A percentile compares a stretch with the other conserved stretches of the same genome.
phyloP scores from a whole-genome alignment of 2,888 invertebrate species.

The Polylopha cassiicola region DNA sequence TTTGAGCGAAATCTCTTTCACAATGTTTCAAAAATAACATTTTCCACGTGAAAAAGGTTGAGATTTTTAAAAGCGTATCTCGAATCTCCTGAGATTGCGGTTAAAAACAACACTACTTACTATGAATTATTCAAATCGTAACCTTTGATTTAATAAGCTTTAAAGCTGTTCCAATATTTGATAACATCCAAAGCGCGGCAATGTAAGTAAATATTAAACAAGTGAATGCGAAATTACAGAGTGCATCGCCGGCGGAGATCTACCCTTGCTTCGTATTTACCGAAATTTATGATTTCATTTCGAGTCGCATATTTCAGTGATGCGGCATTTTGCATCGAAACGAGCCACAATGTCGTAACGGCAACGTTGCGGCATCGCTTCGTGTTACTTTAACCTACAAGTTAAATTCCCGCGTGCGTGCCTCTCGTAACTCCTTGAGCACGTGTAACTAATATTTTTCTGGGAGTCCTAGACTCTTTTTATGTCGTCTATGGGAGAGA shows the following conservation, averaged over 20 bases:
- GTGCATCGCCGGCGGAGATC: constrained; percentile 13
- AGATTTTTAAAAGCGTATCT: no score
- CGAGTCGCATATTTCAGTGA: constrained; percentile 25
- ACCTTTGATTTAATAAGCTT: no score
- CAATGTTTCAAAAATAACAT: no score
- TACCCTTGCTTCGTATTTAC: constrained; percentile 24
- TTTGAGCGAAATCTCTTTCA: no score
- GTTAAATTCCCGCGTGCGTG: constrained; percentile 19
- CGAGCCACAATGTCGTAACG: constrained; percentile 21
- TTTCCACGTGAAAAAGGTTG: no score
- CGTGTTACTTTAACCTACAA: constrained; percentile 16
- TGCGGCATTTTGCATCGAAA: constrained; percentile 24
- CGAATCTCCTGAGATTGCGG: no score
- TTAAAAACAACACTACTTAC: no score
- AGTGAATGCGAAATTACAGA: constrained; percentile 14
- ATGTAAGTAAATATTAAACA: constrained; percentile 11
- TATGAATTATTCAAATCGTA: no score
- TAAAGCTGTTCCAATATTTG: no score
- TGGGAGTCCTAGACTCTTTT: constrained; percentile 5
- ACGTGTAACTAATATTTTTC: constrained; percentile 17
- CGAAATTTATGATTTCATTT: constrained; percentile 27
- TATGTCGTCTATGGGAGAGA: no score
- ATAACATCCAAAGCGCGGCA: no score
- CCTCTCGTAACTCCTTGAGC: constrained; percentile 5
- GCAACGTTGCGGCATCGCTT: constrained; percentile 7